Percentiles rank a stretch among this genome's conserved stretches.
These are phyloP conservation scores for Melieria picta DNA, from an alignment of 2,888 invertebrate species.

Conservation along the genomic window DNA sequence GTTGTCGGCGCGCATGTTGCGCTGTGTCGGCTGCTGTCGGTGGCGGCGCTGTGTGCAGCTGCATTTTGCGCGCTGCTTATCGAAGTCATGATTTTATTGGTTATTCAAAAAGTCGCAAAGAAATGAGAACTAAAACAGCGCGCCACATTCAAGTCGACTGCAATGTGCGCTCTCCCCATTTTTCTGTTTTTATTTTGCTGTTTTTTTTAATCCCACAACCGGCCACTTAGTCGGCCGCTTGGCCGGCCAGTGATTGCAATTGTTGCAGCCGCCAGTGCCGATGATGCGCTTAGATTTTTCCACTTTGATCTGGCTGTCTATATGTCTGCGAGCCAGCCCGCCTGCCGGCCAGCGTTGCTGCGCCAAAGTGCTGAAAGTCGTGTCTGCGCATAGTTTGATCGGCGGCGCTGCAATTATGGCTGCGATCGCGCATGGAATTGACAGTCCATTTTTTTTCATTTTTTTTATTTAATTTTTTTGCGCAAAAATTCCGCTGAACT, in stretches of 20 bases:
- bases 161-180: neutral
- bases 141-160: neutral
- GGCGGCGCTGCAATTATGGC: neutral
- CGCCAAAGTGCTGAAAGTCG: slow-evolving; percentile 1
- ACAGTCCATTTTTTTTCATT: too few species aligned
- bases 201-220: too few species aligned
- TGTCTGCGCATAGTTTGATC: slow-evolving; percentile 1
- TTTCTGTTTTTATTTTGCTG: neutral
- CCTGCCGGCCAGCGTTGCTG: neutral
- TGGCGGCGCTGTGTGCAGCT: too few species aligned
- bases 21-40: too few species aligned
- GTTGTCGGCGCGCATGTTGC: too few species aligned
- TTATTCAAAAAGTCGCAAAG: slow-evolving; percentile 1
- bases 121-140: neutral
- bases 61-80: neutral
- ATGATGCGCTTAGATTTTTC: neutral
- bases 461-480: too few species aligned
- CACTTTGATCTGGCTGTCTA: neutral
- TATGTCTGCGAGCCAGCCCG: neutral
- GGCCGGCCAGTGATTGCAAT: too few species aligned
- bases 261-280: too few species aligned
- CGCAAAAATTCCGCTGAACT: too few species aligned
- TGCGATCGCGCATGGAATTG: neutral
- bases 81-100: slow-evolving; percentile 7
- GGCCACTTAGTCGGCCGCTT: too few species aligned